Base-by-base conservation (phyloP, 1,140 invertebrate genomes). In the Diplogasteroides magnus region DNA sequence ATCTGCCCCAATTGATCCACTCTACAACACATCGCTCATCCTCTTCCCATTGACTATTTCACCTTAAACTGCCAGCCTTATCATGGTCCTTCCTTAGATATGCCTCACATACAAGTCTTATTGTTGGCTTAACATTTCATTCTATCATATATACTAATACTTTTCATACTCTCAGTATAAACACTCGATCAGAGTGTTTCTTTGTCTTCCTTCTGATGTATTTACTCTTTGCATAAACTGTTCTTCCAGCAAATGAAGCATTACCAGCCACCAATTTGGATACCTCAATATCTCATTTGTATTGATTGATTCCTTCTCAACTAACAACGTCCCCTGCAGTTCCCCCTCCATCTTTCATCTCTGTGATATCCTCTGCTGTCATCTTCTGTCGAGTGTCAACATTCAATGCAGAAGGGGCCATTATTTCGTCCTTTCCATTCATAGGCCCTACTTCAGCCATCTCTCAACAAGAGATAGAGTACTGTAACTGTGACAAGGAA, bases 161-260 rank as follows among this genome's bases (percentile, higher is more conserved):
- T 19, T 48, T 11, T 19, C 37, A 48, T 48, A 48, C 37, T 19
- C 19, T 48, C 6, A 48, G 37, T 11, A 48, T 48, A 19, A 48
- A 48, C 6, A 48, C 37, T 19, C 69, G 48, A 27, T 71, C 69
- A 29, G 48, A 64, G 55, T 71, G 70, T 31, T 72, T 72, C 29
- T 72, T 72, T n/a, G 63, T 28, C 48, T 72, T 72, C 25, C 70
- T 27, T 48, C 61, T 29, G 58, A 72, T 72, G 37, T 72, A 72
- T 27, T 72, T 72, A 25, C 66, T 68, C 70, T 72, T 64, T 3
- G 64, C 57, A 29, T 60, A 67, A 0, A 60, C 60, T 11, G 70
- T 67, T 15, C 70, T 2, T 15, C 27, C 57, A 26, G 68, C 57
- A 56, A 72, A 72, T 2, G 61, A 56, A 19, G 67, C 59, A 28